Percentiles rank a stretch among this genome's conserved stretches.
These are phyloP conservation scores for Scomber japonicus DNA, from an alignment of 2,113 vertebrate genomes.

Conservation along the genomic window DNA sequence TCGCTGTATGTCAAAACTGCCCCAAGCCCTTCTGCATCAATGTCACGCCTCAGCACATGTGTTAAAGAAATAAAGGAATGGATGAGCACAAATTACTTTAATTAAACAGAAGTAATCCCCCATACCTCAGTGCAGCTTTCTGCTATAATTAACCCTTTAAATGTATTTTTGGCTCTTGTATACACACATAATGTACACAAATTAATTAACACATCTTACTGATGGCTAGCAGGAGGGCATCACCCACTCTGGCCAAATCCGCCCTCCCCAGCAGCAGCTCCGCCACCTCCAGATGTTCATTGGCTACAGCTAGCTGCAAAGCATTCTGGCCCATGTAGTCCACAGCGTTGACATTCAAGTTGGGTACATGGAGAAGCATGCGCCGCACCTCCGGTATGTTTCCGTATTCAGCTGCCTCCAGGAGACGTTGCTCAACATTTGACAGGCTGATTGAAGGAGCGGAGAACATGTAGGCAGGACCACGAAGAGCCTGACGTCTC, in stretches of 20 bases:
- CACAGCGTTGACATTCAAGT: conserved; percentile 95
- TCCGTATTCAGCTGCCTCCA: conserved; percentile 97
- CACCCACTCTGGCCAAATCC: conserved; percentile 93
- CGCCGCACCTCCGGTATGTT: conserved; percentile 97
- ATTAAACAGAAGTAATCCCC: too few species aligned
- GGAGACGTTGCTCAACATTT: conserved; percentile 92
- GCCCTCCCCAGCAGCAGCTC: conserved; percentile 94
- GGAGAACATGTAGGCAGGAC: conserved; percentile 97
- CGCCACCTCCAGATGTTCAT: conserved; percentile 96
- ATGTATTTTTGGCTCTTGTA: neutral
- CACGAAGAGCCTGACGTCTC: conserved; percentile 91
- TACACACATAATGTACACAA: neutral
- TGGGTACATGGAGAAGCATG: conserved; percentile 94
- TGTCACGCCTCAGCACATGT: too few species aligned
- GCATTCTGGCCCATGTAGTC: conserved; percentile 99
- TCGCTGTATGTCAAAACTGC: too few species aligned
- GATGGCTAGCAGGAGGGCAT: conserved; percentile 94
- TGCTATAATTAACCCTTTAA: neutral
- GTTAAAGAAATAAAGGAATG: too few species aligned
- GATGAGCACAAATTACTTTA: too few species aligned
- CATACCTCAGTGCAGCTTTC: too few species aligned
- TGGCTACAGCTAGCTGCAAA: conserved; percentile 94
- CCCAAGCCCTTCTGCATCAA: too few species aligned
- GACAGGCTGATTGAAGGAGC: conserved; percentile 89
- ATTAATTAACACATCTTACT: conserved; percentile 80